phyloP scores from a whole-genome alignment of 2,797 vertebrate species.

The Intellagama lesueurii region DNA sequence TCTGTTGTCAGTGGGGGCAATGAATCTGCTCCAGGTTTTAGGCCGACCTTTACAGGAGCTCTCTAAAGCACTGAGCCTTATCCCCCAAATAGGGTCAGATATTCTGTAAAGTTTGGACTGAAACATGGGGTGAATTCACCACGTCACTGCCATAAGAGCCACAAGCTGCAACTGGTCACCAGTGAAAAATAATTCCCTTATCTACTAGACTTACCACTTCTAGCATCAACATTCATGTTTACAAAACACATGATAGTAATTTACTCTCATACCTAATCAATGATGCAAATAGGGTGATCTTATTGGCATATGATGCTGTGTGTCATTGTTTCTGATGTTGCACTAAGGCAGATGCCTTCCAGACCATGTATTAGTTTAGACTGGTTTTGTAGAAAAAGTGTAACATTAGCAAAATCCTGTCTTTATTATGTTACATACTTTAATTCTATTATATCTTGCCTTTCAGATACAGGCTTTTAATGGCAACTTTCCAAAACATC shows the following conservation, averaged over 20 bases:
- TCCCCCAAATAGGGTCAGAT: too few species aligned
- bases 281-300: neutral
- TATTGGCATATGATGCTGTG: neutral
- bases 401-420: neutral
- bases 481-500: constrained; percentile 17
- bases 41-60: too few species aligned
- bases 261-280: neutral
- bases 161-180: too few species aligned
- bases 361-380: neutral
- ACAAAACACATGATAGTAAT: neutral
- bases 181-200: too few species aligned
- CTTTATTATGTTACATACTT: neutral
- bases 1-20: too few species aligned
- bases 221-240: neutral
- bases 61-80: too few species aligned
- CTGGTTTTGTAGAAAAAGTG: neutral
- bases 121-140: too few species aligned
- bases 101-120: too few species aligned
- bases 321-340: neutral
- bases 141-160: too few species aligned
- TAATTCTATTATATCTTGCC: neutral
- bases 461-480: constrained; percentile 2
- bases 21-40: too few species aligned
- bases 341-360: neutral
- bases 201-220: neutral